phyloP scores from a whole-genome alignment of 1,140 invertebrate genomes.

The Trachymyrmex cornetzi region DNA sequence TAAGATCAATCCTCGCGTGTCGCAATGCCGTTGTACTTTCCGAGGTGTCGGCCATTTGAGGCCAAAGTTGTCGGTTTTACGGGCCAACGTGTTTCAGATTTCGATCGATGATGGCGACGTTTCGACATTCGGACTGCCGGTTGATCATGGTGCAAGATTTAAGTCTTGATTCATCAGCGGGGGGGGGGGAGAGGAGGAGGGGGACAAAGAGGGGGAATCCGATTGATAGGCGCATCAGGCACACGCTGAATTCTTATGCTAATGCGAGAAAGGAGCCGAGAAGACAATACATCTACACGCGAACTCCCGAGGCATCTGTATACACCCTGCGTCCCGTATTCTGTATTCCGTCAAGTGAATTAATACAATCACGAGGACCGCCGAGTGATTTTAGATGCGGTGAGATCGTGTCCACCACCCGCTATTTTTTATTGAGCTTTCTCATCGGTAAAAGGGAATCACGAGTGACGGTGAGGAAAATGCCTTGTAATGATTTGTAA shows the following conservation, averaged over 20 bases:
- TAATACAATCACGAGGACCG: slow-evolving; percentile 82
- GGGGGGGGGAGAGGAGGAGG: neutral
- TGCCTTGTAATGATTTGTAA: neutral
- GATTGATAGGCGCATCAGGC: slow-evolving; percentile 82
- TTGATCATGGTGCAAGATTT: slow-evolving; percentile 81
- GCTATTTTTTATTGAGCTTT: slow-evolving; percentile 72
- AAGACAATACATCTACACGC: slow-evolving; percentile 84
- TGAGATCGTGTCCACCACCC: slow-evolving; percentile 82
- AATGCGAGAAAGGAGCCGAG: slow-evolving; percentile 85
- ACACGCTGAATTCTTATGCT: slow-evolving; percentile 85
- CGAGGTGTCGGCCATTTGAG: slow-evolving; percentile 13
- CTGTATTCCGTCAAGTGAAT: slow-evolving; percentile 81
- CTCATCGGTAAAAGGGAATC: slow-evolving; percentile 66
- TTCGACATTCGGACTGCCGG: slow-evolving; percentile 74
- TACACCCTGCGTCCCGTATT: slow-evolving; percentile 79
- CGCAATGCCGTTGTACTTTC: slow-evolving; percentile 27
- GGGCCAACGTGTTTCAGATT: slow-evolving; percentile 64
- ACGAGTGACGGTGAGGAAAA: slow-evolving; percentile 5
- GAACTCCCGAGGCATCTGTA: slow-evolving; percentile 73
- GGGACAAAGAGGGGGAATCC: slow-evolving; percentile 30
- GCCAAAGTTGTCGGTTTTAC: slow-evolving; percentile 37
- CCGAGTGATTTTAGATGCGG: slow-evolving; percentile 83
- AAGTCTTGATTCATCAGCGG: slow-evolving; percentile 82
- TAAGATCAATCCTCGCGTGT: slow-evolving; percentile 38
- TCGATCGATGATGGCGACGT: slow-evolving; percentile 79